Base-by-base conservation (phyloP, 2,113 vertebrate genomes). In the Numida meleagris region DNA sequence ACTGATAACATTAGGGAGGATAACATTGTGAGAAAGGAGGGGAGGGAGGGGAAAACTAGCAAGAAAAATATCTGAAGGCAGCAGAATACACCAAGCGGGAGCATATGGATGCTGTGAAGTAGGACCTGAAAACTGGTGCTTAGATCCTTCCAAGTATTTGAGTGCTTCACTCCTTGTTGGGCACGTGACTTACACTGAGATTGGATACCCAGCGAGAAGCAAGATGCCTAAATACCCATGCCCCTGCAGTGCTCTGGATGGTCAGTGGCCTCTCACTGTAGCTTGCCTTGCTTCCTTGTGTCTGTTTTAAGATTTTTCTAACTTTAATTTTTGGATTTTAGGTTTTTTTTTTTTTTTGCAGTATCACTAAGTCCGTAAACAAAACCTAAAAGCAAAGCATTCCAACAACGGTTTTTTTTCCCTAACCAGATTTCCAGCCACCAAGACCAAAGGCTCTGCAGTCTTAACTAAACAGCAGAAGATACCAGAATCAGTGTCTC, bases 1-100 rank as follows among this genome's bases (percentile, higher is more conserved):
- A 83, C 46, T 20, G 27, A 89, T 95, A 78, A 80, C 83, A 53
- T 82, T 76, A 90, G 34, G 25, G 45, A 78, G 97, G 94, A 82
- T 90, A 86, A 59, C 48, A 9, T 86, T 94, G 45, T 62, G 58
- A 25, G 66, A 71, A 55, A 87, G 81, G 50, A 13, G 12, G 48
- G 10, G 51, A 34, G 61, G 14, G 4, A 14, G 27, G 15, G 27
- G 15, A 51, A 29, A 29, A 31, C 27, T 13, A 53, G 51, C 27
- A 53, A 16, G 15, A 53, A 70, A 40, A 38, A 92, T 57, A 5
- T 65, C 24, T 84, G 79, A 43, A 74, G 66, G 62, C 72, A 82
- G 34, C 51, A 83, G 89, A 92, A 34, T 80, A 8, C 63, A 40
- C 46, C 85, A 83, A 78, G 84, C 59, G 38, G 71, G n/a, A 88